Evolutionary conservation across 2,888 invertebrate species (phyloP), one percentile per base, ranked within the genome.

Genomic region (Tortrix viridana): DNA sequence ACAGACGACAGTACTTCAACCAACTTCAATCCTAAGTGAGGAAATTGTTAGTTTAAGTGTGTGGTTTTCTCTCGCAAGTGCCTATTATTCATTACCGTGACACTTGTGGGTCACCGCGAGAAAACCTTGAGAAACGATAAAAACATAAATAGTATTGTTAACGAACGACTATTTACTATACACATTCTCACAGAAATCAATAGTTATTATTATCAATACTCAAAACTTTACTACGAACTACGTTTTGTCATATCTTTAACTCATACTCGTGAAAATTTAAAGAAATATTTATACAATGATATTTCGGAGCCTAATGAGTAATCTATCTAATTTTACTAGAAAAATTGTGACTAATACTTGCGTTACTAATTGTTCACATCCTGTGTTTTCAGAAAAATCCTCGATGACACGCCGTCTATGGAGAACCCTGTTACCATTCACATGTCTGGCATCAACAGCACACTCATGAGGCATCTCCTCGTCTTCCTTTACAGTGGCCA

Each of bases 401-500:
- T 96, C 74, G 95, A 95, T 82, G 96, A 96, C 78, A 94, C 94
- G 59, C 95, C 95, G 65, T 91, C 94, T 62, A 93, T 94, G 74
- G 95, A 95, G 80, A 95, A 94, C 77, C 94, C 95, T 67, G 95
- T 95, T 76, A 96, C 96, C 67, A 96, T 97, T 69, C 96, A 97
- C 84, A 95, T 97, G 84, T 97, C 97, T 55, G 97, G 96, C 76
- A 95, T 97, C 68, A 95, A 94, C 84, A 96, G 95, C 78, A 94
- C 94, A 67, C 96, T 97, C 79, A 95, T 97, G 92, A 94, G 95
- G 85, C 96, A 96, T 86, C 93, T 97, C 74, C 94, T 97, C 77
- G 96, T 97, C 79, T 97, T 97, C 84, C 89, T 97, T 60, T 97
- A 97, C 85, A 96, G 96, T 74, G 97, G 97, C 65, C 96, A 97